phyloP scores from a whole-genome alignment of 1,140 invertebrate genomes.

The Onthophagus taurus region DNA sequence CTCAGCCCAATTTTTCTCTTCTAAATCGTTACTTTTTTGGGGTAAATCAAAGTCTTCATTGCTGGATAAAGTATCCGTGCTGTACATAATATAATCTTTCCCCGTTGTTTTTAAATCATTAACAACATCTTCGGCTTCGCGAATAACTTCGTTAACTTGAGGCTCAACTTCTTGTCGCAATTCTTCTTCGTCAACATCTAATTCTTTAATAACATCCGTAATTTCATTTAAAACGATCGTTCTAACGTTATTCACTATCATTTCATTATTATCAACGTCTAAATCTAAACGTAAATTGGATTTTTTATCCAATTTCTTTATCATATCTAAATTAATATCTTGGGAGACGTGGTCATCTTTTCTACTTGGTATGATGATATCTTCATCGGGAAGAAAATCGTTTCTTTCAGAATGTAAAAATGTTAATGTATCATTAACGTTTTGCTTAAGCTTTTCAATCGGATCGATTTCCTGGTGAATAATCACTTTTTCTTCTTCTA shows the following conservation, averaged over 20 bases:
- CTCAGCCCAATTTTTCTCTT: too few species aligned
- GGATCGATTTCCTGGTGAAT: slow-evolving; percentile 19
- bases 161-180: slow-evolving; percentile 23
- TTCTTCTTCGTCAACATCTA: slow-evolving; percentile 14
- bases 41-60: too few species aligned
- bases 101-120: slow-evolving; percentile 17
- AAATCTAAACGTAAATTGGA: not conserved
- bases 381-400: slow-evolving; percentile 35
- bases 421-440: slow-evolving; percentile 33
- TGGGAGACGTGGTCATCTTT: slow-evolving; percentile 34
- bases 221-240: slow-evolving; percentile 15
- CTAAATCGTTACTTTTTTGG: too few species aligned
- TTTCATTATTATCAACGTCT: slow-evolving; percentile 8
- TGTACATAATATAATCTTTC: too few species aligned
- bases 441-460: slow-evolving; percentile 30
- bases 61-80: too few species aligned
- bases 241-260: slow-evolving; percentile 6
- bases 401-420: slow-evolving; percentile 37
- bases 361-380: slow-evolving; percentile 33
- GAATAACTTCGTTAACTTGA: slow-evolving; percentile 28
- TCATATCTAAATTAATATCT: slow-evolving; percentile 29
- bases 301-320: slow-evolving; percentile 14
- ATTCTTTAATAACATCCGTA: slow-evolving; percentile 17
- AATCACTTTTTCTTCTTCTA: not conserved
- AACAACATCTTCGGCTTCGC: slow-evolving; percentile 28